Base-by-base conservation (phyloP, 2,888 invertebrate genomes). In the Venusia cambrica region DNA sequence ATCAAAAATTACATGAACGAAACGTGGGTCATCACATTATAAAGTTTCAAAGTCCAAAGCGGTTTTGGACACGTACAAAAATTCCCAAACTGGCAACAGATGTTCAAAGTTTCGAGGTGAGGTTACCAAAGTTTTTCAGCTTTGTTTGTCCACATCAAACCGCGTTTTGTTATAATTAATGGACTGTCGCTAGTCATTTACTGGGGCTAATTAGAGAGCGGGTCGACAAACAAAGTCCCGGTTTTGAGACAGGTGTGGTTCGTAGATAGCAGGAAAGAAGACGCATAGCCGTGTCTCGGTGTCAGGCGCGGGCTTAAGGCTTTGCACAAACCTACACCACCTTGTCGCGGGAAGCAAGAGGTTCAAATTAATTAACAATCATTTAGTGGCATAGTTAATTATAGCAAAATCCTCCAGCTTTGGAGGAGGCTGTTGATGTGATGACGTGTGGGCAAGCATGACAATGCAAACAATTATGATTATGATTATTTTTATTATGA, bases 151-250 rank as follows among this genome's bases (percentile, higher is more conserved):
- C 44, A 47, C 45, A 51, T 51, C 48, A 46, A 65, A 60, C 46
- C 57, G 49, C 58, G 68, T 69, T 65, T 62, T 70, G 62, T 69
- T 71, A 69, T 76, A 74, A 77, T 76, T 73, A 79, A 77, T 77
- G 74, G 65, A 65, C 62, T 65, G 72, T 71, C 65, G 59, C 62
- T 63, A 63, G 62, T 70, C 68, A 67, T 69, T n/a, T 69, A 69
- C 59, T 58, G 58, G 48, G 61, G 59, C 70, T 76, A 79, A 80
- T 79, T 79, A 75, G 73, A 69, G 66, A 68, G 53, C 55, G 54
- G 47, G 57, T 59, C 62, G 58, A 34, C 62, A 64, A 70, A 75
- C 73, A 69, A 71, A 75, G 67, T 72, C 54, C 51, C 60, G 61
- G 54, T 45, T 53, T 49, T 53, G 65, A 66, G 69, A 71, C 80